Evolutionary conservation across 2,888 invertebrate genomes (phyloP).

Genomic region (Crematogaster levior): DNA sequence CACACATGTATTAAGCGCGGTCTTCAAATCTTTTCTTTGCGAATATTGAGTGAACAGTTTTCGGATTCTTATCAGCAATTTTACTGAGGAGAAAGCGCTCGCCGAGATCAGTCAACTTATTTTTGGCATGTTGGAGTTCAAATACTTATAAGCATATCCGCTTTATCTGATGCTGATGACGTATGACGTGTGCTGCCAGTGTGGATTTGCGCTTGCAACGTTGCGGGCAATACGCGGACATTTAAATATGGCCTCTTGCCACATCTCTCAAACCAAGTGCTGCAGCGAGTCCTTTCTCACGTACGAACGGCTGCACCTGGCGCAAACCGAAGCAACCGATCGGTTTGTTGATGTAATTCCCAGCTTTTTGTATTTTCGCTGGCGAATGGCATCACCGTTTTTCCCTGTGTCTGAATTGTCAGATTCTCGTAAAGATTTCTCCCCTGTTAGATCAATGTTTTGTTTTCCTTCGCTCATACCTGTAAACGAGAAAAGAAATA

Average conservation of each 20-base stretch:
- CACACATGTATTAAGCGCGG: not conserved
- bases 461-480: conserved; percentile 60
- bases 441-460: conserved; percentile 18
- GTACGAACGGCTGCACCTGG: conserved; percentile 88
- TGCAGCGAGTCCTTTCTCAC: conserved; percentile 88
- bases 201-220: conserved; percentile 85
- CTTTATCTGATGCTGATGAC: conserved; percentile 87
- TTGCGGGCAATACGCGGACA: conserved; percentile 86
- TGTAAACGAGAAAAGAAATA: conserved; percentile 77
- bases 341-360: conserved; percentile 70
- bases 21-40: not conserved
- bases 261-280: conserved; percentile 87
- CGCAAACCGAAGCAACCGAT: conserved; percentile 86
- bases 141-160: conserved; percentile 85
- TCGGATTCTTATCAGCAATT: not conserved
- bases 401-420: conserved; percentile 73
- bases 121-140: conserved; percentile 67
- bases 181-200: conserved; percentile 87
- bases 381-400: conserved; percentile 69
- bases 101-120: conserved; percentile 63
- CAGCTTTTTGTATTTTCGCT: conserved; percentile 81
- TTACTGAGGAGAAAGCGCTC: not conserved
- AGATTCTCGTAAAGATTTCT: conserved; percentile 76
- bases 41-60: not conserved
- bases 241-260: conserved; percentile 86